Percentiles rank a stretch among this genome's conserved stretches.
Evolutionary conservation across 2,888 invertebrate genomes (phyloP).

Genomic region (Andrena chrysosceles): DNA sequence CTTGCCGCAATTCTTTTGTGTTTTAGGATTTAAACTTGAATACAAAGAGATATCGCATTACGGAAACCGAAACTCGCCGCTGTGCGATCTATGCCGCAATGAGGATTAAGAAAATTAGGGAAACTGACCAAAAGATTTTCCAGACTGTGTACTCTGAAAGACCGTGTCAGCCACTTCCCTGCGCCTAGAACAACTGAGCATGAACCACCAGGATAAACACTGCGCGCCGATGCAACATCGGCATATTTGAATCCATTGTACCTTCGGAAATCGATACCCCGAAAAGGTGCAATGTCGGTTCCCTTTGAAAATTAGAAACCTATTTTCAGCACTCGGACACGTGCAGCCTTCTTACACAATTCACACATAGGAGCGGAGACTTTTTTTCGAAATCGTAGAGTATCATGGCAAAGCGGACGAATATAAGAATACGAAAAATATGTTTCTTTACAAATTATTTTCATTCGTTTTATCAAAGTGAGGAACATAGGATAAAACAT

Average conservation of each 20-base stretch:
- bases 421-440: not conserved
- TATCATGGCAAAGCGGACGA: too few relatives aligned
- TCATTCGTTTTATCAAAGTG: too few relatives aligned
- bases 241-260: conserved; percentile 50
- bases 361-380: not conserved
- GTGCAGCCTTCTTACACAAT: conserved; percentile 25
- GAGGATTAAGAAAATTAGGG: conserved; percentile 59
- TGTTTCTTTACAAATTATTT: too few relatives aligned
- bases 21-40: not conserved
- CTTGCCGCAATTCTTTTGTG: not conserved
- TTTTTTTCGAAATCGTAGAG: not conserved
- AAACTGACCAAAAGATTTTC: conserved; percentile 45
- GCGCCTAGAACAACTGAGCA: conserved; percentile 55
- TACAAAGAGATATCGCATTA: conserved; percentile 57
- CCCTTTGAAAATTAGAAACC: conserved; percentile 69
- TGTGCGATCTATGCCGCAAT: conserved; percentile 31
- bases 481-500: too few relatives aligned
- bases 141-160: conserved; percentile 39
- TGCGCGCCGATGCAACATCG: conserved; percentile 38
- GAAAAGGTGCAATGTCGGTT: conserved; percentile 66
- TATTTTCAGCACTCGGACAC: conserved; percentile 45
- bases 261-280: conserved; percentile 67
- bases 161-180: conserved; percentile 31
- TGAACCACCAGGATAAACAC: conserved; percentile 69
- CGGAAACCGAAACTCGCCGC: conserved; percentile 47